Conservation (phyloP, 1,140 invertebrate species). For the Drosophila erecta region DNA sequence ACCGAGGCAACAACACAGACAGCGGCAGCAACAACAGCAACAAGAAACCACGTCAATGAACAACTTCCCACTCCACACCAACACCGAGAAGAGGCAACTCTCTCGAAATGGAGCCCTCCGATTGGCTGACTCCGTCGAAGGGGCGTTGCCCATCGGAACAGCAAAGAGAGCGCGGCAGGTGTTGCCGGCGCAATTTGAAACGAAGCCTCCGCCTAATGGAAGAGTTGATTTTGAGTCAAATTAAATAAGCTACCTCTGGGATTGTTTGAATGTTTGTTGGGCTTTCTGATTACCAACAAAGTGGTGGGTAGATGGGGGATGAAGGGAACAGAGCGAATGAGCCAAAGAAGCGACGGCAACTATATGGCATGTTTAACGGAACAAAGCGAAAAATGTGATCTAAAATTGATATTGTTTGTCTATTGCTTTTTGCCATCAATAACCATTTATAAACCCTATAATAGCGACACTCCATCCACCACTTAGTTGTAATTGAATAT, state of each 20-base stretch:
- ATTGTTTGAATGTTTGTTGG: constrained; percentile 40
- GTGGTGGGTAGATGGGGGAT: not conserved
- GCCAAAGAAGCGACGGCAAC: constrained; percentile 35
- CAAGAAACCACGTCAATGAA: constrained; percentile 29
- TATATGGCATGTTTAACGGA: too few relatives aligned
- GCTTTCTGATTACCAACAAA: constrained; percentile 37
- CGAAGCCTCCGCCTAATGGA: constrained; percentile 56
- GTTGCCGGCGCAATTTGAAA: constrained; percentile 64
- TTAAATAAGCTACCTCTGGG: constrained; percentile 46
- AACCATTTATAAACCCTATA: not conserved
- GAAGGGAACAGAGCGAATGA: not conserved
- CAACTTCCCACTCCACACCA: constrained; percentile 36
- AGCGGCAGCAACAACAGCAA: constrained; percentile 23
- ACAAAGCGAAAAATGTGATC: not conserved
- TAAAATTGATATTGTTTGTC: too few relatives aligned
- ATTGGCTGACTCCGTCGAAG: constrained; percentile 42
- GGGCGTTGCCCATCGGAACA: constrained; percentile 41
- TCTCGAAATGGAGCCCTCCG: constrained; percentile 2
- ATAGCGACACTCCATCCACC: constrained; percentile 11
- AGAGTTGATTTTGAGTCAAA: constrained; percentile 54
- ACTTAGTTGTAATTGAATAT: constrained; percentile 48
- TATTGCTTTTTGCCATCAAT: not conserved
- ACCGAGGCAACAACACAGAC: constrained; percentile 26
- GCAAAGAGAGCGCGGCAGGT: constrained; percentile 48
- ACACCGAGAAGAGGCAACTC: not conserved